Percentiles rank a stretch among this genome's conserved stretches.
phyloP scores from a whole-genome alignment of 2,113 vertebrate species.

The Serilophus lunatus region DNA sequence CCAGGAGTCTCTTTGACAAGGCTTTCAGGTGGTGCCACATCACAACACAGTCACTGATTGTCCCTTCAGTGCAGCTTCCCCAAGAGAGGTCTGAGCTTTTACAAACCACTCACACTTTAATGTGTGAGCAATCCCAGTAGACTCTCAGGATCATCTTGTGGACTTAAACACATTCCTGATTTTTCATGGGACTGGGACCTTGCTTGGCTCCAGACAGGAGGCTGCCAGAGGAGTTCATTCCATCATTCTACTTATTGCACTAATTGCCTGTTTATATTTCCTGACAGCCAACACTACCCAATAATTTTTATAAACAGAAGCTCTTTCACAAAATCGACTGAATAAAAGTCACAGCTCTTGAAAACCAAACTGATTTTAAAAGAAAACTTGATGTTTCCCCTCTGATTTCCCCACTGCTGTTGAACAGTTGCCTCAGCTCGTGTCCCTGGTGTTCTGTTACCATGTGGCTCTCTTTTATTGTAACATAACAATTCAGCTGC shows the following conservation, averaged over 20 bases:
- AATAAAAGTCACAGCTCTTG: conserved; percentile 33
- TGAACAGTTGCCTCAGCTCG: neutral
- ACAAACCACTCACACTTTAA: neutral
- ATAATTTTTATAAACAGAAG: conserved; percentile 61
- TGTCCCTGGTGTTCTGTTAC: conserved; percentile 24
- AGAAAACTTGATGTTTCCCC: conserved; percentile 21
- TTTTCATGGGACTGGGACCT: neutral
- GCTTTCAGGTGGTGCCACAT: neutral
- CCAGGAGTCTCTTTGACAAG: neutral
- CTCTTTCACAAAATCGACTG: conserved; percentile 17
- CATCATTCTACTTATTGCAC: neutral
- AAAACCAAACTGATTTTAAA: conserved; percentile 39
- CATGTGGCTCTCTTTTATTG: conserved; percentile 53
- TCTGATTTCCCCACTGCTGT: conserved; percentile 5
- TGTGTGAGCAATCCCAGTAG: neutral
- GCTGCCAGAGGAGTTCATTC: conserved; percentile 22
- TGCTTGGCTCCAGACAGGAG: neutral
- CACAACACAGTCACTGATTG: accelerated
- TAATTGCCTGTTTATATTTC: conserved; percentile 64
- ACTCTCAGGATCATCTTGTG: neutral
- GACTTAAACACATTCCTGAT: neutral
- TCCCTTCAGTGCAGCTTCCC: neutral
- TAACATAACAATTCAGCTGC: conserved; percentile 39
- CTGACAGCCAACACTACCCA: conserved; percentile 52
- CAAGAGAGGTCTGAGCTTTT: neutral